phyloP scores from a whole-genome alignment of 2,113 vertebrate species.

The Apus apus region DNA sequence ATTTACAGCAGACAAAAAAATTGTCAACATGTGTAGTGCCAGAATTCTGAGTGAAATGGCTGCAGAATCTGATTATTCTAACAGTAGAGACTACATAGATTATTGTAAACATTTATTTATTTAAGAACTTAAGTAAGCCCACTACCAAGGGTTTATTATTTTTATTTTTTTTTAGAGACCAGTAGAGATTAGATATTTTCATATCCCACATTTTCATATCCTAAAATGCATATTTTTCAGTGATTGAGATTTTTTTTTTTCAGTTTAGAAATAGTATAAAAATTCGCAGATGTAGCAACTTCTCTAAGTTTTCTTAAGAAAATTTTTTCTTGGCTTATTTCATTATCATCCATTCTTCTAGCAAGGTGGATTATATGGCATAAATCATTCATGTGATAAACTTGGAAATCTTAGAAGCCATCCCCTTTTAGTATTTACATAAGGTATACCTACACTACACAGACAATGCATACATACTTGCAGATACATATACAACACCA shows the following conservation, averaged over 20 bases:
- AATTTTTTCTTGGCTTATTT: not conserved
- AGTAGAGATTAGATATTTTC: not conserved
- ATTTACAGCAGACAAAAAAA: not conserved
- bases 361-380: not conserved
- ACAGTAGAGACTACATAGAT: fast-evolving
- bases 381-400: not conserved
- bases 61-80: not conserved
- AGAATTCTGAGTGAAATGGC: fast-evolving
- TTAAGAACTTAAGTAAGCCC: not conserved
- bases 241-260: not conserved
- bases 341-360: not conserved
- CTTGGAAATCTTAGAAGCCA: not conserved
- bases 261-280: not conserved
- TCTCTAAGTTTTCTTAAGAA: not conserved
- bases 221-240: not conserved
- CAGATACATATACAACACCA: not conserved
- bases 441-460: not conserved
- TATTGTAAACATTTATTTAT: not conserved
- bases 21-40: not conserved
- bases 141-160: not conserved
- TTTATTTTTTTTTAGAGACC: not conserved
- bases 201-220: not conserved
- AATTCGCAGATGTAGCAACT: not conserved
- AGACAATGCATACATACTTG: not conserved
- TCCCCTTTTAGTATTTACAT: not conserved